These are phyloP conservation scores for Moxostoma hubbsi DNA, from an alignment of 2,797 vertebrate species.

Conservation along the genomic window DNA sequence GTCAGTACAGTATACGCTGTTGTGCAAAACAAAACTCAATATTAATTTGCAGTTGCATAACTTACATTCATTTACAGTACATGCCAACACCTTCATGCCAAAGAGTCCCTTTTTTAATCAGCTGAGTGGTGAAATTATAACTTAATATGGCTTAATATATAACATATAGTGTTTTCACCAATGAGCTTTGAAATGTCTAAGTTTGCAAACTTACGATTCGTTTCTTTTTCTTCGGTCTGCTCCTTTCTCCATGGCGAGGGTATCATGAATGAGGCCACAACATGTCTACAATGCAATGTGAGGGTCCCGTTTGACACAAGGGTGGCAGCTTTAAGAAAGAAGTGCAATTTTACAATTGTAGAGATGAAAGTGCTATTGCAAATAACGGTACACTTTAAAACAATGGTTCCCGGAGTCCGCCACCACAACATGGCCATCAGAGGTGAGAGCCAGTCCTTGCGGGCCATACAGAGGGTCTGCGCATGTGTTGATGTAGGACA, in stretches of 20 bases:
- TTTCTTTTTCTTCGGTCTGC: not conserved
- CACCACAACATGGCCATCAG: constrained; percentile 95
- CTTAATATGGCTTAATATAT: not conserved
- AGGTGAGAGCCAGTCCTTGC: constrained; percentile 94
- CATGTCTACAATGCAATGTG: constrained; percentile 2
- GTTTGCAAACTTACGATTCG: not conserved
- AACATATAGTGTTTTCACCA: not conserved
- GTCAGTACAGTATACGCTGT: not conserved
- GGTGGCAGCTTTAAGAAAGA: not conserved
- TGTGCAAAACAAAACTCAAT: not conserved
- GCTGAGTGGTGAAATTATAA: not conserved
- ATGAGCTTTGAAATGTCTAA: not conserved
- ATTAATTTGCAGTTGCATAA: not conserved
- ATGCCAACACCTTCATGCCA: not conserved
- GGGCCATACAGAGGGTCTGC: constrained; percentile 97
- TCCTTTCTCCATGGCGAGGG: not conserved
- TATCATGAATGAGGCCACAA: constrained; percentile 4
- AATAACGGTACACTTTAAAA: constrained; percentile 98
- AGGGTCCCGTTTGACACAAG: constrained; percentile 34
- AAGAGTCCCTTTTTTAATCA: not conserved
- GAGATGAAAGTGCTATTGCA: constrained; percentile 80
- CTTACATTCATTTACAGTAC: not conserved
- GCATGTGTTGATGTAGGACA: constrained; percentile 98
- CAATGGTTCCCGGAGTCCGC: constrained; percentile 99
- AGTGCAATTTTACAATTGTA: not conserved